Conservation (phyloP, 2,888 invertebrate genomes). For the Heliconius charithonia region DNA sequence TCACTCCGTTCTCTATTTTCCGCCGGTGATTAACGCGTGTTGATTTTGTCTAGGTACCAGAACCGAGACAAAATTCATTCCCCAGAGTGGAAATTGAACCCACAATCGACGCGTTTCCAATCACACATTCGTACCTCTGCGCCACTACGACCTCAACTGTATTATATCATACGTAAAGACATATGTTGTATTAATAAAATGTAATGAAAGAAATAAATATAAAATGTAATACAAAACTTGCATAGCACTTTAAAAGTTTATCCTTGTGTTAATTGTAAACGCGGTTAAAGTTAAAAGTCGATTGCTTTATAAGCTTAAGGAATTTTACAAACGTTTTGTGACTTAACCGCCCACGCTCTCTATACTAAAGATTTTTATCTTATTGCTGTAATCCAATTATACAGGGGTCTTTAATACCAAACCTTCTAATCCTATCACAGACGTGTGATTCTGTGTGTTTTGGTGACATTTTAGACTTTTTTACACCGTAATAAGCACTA, state of each 20-base stretch:
- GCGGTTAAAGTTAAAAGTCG: conserved; percentile 21
- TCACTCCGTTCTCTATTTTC: no score
- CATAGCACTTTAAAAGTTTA: conserved; percentile 11
- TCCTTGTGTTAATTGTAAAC: conserved; percentile 20
- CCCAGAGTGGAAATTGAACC: no score
- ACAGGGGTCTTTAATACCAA: conserved; percentile 42
- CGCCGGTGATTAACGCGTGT: no score
- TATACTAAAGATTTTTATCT: conserved; percentile 44
- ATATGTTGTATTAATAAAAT: neutral
- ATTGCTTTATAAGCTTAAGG: conserved; percentile 41
- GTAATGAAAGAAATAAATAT: conserved; percentile 5
- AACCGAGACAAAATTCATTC: no score
- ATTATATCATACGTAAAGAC: no score
- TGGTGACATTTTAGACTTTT: conserved; percentile 53
- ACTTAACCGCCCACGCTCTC: conserved; percentile 42
- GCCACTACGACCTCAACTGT: neutral
- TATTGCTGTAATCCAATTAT: conserved; percentile 47
- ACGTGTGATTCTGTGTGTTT: conserved; percentile 24
- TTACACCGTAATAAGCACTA: conserved; percentile 6
- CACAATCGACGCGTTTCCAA: no score
- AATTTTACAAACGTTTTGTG: conserved; percentile 39
- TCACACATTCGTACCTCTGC: neutral
- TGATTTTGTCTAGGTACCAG: no score
- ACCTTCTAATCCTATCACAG: conserved; percentile 42
- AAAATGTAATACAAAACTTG: neutral